Evolutionary conservation across 2,797 vertebrate genomes (phyloP).

Genomic region (Molossus alvarezi): DNA sequence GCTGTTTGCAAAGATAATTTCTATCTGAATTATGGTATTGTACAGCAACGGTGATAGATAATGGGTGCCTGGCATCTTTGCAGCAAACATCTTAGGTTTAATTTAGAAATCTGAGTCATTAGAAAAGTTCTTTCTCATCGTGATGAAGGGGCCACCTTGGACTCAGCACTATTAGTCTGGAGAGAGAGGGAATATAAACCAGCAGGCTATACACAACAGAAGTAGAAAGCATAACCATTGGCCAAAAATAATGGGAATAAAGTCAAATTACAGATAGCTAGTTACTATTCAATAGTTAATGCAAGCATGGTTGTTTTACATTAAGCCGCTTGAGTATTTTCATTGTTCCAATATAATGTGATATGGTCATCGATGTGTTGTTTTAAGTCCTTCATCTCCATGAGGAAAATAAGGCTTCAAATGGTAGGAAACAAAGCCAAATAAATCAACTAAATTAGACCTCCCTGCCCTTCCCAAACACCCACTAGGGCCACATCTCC

Average conservation of each 20-base stretch:
- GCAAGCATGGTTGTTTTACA: neutral
- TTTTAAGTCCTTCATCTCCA: slow-evolving; percentile 65
- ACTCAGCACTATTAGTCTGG: slow-evolving; percentile 73
- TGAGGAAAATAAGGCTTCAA: slow-evolving; percentile 55
- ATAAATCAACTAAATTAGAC: slow-evolving; percentile 2
- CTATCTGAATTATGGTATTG: slow-evolving; percentile 82
- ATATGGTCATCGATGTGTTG: slow-evolving; percentile 38
- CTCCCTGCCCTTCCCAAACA: neutral
- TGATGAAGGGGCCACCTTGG: slow-evolving; percentile 67
- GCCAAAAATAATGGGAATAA: slow-evolving; percentile 60
- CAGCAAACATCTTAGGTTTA: slow-evolving; percentile 86
- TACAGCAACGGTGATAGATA: slow-evolving; percentile 81
- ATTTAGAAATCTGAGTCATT: slow-evolving; percentile 88
- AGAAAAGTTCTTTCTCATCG: slow-evolving; percentile 85
- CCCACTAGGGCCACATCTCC: neutral
- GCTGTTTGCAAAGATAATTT: slow-evolving; percentile 84
- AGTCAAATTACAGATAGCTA: neutral
- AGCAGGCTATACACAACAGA: neutral
- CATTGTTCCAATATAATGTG: slow-evolving; percentile 14
- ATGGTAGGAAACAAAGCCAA: slow-evolving; percentile 43
- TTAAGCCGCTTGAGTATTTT: slow-evolving; percentile 62
- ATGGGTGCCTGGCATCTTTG: slow-evolving; percentile 55
- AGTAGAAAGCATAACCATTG: slow-evolving; percentile 1
- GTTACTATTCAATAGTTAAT: slow-evolving; percentile 46
- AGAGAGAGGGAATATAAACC: neutral